A percentile compares a stretch with the other conserved stretches of the same genome.
phyloP scores from a whole-genome alignment of 2,113 vertebrate genomes.

The Callocephalon fimbriatum region DNA sequence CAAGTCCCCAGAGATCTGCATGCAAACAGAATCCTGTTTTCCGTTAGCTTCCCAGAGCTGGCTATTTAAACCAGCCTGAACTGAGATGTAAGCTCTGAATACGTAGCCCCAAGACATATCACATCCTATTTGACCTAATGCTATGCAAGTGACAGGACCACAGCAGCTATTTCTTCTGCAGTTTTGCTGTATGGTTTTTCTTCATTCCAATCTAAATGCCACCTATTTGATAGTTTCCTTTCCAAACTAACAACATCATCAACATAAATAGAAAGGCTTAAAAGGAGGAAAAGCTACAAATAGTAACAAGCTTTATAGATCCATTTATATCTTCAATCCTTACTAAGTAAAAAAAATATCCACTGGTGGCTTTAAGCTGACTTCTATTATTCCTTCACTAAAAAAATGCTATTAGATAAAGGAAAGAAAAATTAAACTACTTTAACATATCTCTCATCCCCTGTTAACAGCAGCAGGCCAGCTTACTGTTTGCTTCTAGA shows the following conservation, averaged over 20 bases:
- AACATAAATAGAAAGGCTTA: not conserved
- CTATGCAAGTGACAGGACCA: constrained; percentile 2
- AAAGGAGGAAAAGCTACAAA: constrained; percentile 8
- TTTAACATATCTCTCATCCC: not conserved
- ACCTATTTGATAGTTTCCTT: not conserved
- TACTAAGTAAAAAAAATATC: not conserved
- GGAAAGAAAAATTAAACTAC: not conserved
- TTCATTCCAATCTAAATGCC: not conserved
- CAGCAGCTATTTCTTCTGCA: not conserved
- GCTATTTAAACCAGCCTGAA: constrained; percentile 36
- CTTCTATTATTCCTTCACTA: not conserved
- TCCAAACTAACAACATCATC: not conserved
- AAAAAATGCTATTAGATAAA: not conserved
- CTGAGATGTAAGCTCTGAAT: constrained; percentile 40
- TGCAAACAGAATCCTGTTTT: constrained; percentile 45
- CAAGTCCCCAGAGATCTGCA: not conserved
- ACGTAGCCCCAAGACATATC: constrained; percentile 42
- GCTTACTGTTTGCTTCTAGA: not conserved
- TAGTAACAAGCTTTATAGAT: not conserved
- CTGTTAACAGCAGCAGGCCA: not conserved
- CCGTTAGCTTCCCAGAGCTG: constrained; percentile 4
- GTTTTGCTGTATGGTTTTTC: not conserved
- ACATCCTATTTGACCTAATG: constrained; percentile 43
- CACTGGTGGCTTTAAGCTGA: not conserved
- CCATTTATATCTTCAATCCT: not conserved